These are phyloP conservation scores for Beroe forskalii DNA, from an alignment of 37 sponge, comb jelly and placozoan species.

Conservation along the genomic window DNA sequence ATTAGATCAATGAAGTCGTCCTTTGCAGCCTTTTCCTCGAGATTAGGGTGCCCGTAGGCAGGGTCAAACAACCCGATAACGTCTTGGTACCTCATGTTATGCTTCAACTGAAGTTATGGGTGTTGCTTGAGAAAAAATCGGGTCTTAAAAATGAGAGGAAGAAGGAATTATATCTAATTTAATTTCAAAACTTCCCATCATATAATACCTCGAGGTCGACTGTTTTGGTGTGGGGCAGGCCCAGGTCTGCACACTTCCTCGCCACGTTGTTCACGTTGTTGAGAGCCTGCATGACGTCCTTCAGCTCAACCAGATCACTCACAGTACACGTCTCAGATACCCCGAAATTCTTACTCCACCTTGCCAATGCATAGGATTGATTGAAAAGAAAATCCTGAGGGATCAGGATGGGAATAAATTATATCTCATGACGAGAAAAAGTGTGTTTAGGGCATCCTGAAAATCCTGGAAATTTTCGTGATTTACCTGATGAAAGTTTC, in stretches of 20 bases:
- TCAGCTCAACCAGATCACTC: slow-evolving; percentile 33
- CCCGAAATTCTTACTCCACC: slow-evolving; percentile 63
- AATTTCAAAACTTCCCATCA: no score
- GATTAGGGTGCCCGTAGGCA: background rate
- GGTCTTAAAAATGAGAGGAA: no score
- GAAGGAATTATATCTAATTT: no score
- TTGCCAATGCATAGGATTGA: no score
- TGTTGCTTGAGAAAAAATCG: no score
- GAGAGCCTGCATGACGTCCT: slow-evolving; percentile 39
- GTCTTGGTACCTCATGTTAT: slow-evolving; percentile 2
- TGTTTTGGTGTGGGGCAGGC: background rate
- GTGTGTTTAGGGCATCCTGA: no score
- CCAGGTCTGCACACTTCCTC: slow-evolving; percentile 11
- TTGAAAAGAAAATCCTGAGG: no score
- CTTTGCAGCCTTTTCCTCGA: slow-evolving; percentile 34
- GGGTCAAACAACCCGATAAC: slow-evolving; percentile 6
- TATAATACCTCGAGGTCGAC: slow-evolving; percentile 41
- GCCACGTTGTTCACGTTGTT: slow-evolving; percentile 35
- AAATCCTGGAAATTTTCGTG: no score
- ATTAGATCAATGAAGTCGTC: slow-evolving; percentile 17
- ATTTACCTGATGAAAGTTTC: slow-evolving; percentile 64
- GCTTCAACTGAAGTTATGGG: slow-evolving; percentile 11
- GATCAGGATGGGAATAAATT: no score
- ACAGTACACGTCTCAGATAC: slow-evolving; percentile 27
- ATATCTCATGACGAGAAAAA: no score